These are phyloP conservation scores for Drosophila yooni DNA, from an alignment of 2,888 invertebrate species.

Conservation along the genomic window DNA sequence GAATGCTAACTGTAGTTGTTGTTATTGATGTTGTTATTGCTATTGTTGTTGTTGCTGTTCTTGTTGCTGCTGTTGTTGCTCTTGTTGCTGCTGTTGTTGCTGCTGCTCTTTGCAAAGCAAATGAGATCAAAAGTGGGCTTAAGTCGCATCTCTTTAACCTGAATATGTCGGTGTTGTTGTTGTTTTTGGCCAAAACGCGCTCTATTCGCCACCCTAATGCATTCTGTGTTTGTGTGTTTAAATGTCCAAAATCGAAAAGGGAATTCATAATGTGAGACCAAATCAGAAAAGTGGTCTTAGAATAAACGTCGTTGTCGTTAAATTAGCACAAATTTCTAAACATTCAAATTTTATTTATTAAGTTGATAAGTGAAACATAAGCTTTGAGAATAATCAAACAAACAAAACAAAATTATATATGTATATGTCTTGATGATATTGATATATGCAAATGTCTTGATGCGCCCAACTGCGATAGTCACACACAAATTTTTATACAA, in stretches of 20 bases:
- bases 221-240: constrained; percentile 13
- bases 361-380: background rate
- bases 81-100: constrained; percentile 22
- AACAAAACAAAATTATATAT: background rate
- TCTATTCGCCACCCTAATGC: constrained; percentile 26
- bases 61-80: constrained; percentile 11
- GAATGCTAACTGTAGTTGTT: constrained; percentile 62
- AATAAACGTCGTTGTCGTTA: constrained; percentile 5
- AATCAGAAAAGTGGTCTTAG: background rate
- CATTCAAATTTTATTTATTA: background rate
- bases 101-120: constrained; percentile 66
- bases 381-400: background rate
- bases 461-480: background rate
- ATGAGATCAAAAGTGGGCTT: constrained; percentile 80
- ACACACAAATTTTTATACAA: background rate
- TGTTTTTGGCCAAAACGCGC: constrained; percentile 41
- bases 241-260: constrained; percentile 20
- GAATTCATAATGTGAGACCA: constrained; percentile 14
- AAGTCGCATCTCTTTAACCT: constrained; percentile 76
- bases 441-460: background rate
- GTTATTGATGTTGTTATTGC: constrained; percentile 20
- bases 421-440: background rate
- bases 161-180: constrained; percentile 59
- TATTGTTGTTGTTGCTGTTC: constrained; percentile 30
- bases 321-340: constrained; percentile 5